A percentile compares a stretch with the other conserved stretches of the same genome.
These are phyloP conservation scores for Pseudococcus viburni DNA, from an alignment of 2,888 invertebrate genomes.

Conservation along the genomic window DNA sequence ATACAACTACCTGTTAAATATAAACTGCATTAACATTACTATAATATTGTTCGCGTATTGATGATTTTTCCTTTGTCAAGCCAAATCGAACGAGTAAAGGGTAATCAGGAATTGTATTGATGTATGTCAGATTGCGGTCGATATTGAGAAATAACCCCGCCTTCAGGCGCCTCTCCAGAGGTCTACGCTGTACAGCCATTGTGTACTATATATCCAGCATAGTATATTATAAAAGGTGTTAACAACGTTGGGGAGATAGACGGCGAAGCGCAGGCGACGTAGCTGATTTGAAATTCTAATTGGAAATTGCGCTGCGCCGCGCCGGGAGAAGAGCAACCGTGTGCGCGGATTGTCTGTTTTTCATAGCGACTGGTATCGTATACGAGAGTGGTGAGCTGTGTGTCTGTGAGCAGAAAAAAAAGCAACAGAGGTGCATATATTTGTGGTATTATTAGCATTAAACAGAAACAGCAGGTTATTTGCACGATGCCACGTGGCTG, in stretches of 20 bases:
- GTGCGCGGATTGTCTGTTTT: constrained; percentile 62
- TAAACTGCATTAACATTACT: constrained; percentile 59
- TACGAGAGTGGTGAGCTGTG: not conserved
- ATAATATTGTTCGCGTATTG: constrained; percentile 49
- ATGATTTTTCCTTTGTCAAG: constrained; percentile 52
- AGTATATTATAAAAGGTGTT: constrained; percentile 57
- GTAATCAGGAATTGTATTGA: constrained; percentile 63
- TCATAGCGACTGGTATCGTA: not conserved
- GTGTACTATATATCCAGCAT: constrained; percentile 17
- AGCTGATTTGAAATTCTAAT: constrained; percentile 65
- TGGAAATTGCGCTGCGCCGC: constrained; percentile 52
- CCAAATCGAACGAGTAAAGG: constrained; percentile 48
- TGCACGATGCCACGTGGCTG: constrained; percentile 62
- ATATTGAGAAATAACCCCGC: constrained; percentile 61
- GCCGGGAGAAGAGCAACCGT: constrained; percentile 39
- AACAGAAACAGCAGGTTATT: constrained; percentile 60
- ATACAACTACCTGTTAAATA: constrained; percentile 62
- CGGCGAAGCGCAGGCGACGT: constrained; percentile 12
- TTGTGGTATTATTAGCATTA: constrained; percentile 64
- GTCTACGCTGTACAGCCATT: not conserved
- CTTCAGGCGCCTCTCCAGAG: not conserved
- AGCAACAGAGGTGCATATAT: constrained; percentile 59
- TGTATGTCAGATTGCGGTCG: constrained; percentile 64
- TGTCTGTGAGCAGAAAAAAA: not conserved
- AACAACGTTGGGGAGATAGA: constrained; percentile 59